Evolutionary conservation across 1,140 invertebrate genomes (phyloP).

Genomic region (Trichonephila inaurata): DNA sequence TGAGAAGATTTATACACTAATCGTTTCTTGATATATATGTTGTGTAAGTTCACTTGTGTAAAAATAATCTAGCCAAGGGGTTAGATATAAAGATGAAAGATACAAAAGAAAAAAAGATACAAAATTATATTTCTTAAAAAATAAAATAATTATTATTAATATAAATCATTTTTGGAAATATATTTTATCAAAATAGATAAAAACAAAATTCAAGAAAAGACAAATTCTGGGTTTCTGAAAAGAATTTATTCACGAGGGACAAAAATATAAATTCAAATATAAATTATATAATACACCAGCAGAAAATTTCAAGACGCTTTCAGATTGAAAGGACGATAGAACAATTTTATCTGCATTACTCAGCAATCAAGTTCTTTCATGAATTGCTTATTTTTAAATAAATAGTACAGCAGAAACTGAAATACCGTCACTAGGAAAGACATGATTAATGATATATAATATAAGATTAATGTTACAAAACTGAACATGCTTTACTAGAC

Average conservation of each 20-base stretch:
- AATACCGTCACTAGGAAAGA: background rate
- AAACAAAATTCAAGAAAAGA: background rate
- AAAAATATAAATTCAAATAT: slow-evolving; percentile 26
- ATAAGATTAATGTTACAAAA: slow-evolving; percentile 16
- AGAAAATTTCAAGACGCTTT: background rate
- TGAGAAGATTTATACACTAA: too few relatives aligned
- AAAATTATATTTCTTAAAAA: too few relatives aligned
- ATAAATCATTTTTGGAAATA: too few relatives aligned
- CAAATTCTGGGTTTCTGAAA: background rate
- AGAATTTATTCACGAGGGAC: slow-evolving; percentile 23
- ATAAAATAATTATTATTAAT: too few relatives aligned
- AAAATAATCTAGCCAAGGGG: too few relatives aligned
- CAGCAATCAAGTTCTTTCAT: background rate
- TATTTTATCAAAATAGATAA: too few relatives aligned
- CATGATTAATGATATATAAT: slow-evolving; percentile 8
- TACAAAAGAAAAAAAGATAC: too few relatives aligned
- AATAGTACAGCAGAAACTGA: slow-evolving; percentile 20
- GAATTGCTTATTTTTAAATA: slow-evolving; percentile 5
- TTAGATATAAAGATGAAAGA: too few relatives aligned
- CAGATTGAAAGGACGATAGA: slow-evolving; percentile 23
- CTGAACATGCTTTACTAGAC: background rate
- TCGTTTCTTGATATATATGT: too few relatives aligned
- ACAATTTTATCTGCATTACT: background rate
- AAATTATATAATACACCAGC: slow-evolving; percentile 32
- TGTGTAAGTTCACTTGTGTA: too few relatives aligned